Evolutionary conservation across 2,113 vertebrate species (phyloP).

Genomic region (Baryphthengus martii): DNA sequence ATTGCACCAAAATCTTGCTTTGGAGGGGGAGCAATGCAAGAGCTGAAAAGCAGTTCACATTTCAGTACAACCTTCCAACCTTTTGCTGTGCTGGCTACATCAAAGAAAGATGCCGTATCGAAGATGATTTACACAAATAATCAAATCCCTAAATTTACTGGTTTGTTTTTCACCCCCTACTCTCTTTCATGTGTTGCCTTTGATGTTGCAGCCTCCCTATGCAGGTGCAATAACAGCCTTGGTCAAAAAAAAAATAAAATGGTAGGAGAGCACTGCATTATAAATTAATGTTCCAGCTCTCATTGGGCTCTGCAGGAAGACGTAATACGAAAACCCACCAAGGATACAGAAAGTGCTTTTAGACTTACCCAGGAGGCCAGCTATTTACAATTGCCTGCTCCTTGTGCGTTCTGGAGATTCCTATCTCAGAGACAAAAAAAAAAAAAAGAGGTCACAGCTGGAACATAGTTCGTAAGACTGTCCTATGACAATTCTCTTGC

Average conservation of each 20-base stretch:
- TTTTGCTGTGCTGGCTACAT: constrained; percentile 23
- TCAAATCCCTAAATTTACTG: constrained; percentile 34
- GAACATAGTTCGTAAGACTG: not conserved
- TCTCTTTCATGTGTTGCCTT: constrained; percentile 50
- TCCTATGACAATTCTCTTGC: not conserved
- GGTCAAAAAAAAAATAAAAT: not conserved
- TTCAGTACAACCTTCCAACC: constrained; percentile 8
- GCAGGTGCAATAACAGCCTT: constrained; percentile 34
- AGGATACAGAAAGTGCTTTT: not conserved
- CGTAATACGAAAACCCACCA: not conserved
- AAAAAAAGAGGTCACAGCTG: not conserved
- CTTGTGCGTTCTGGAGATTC: not conserved
- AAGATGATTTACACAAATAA: constrained; percentile 48
- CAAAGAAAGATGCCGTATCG: constrained; percentile 36
- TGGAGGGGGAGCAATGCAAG: not conserved
- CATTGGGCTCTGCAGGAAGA: not conserved
- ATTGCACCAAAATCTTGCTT: not conserved
- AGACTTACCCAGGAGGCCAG: not conserved
- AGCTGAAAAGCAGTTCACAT: not conserved
- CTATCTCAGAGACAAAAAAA: not conserved
- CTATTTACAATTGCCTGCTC: not conserved
- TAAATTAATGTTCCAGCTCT: not conserved
- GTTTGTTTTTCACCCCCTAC: not conserved
- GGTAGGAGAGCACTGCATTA: not conserved
- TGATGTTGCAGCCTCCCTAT: constrained; percentile 27